Evolutionary conservation across 2,797 vertebrate genomes (phyloP).

Genomic region (Loriculus beryllinus): DNA sequence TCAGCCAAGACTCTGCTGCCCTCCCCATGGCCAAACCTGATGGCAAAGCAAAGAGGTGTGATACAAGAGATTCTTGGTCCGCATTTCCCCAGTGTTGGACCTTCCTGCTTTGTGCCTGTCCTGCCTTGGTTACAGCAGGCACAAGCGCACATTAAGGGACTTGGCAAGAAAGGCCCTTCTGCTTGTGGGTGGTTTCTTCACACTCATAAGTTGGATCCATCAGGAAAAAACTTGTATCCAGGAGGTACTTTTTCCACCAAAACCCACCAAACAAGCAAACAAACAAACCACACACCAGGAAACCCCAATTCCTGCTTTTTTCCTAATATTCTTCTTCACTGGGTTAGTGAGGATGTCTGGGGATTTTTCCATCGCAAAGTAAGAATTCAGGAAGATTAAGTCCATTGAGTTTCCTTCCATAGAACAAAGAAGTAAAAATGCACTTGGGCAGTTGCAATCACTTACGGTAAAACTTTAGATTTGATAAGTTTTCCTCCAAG

Average conservation of each 20-base stretch:
- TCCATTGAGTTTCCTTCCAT: background rate
- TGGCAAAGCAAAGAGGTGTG: background rate
- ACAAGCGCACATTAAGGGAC: background rate
- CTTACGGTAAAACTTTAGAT: background rate
- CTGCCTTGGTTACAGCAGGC: background rate
- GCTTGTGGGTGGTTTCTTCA: background rate
- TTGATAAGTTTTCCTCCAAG: background rate
- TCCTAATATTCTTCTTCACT: background rate
- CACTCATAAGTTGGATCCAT: background rate
- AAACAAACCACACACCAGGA: background rate
- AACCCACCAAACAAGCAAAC: background rate
- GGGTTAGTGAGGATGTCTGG: background rate
- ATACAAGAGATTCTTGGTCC: background rate
- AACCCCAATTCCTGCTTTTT: background rate
- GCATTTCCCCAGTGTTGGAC: fast-evolving
- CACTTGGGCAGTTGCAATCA: background rate
- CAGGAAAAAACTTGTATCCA: background rate
- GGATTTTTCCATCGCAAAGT: background rate
- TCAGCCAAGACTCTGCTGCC: background rate
- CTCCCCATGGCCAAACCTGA: fast-evolving
- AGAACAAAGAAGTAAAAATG: background rate
- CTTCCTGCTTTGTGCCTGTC: background rate
- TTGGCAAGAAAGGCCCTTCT: background rate
- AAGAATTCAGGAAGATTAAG: background rate
- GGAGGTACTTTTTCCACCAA: background rate